These are phyloP conservation scores for Stichodactyla helianthus DNA, from an alignment of 64 coral and sea anemone genomes.

Conservation along the genomic window DNA sequence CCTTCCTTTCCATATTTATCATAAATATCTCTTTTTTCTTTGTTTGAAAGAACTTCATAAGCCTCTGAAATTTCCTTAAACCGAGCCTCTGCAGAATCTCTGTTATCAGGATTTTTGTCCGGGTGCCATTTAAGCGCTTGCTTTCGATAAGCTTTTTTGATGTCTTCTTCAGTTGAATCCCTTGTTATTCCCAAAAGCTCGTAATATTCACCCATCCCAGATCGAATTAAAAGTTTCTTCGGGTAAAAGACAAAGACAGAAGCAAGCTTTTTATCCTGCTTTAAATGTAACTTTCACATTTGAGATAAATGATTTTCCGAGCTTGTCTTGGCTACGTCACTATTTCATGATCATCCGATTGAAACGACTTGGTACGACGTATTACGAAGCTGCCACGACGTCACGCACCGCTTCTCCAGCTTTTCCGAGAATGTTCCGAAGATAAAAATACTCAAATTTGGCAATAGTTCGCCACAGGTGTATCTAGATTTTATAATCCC, in stretches of 20 bases:
- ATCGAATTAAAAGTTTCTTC: background rate
- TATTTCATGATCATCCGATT: background rate
- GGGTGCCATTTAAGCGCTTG: constrained; percentile 88
- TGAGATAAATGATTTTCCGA: background rate
- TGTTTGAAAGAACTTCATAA: constrained; percentile 90
- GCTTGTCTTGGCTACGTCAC: background rate
- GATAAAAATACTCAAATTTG: background rate
- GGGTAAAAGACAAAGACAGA: background rate
- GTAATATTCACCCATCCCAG: constrained; percentile 57
- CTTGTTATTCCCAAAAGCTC: constrained; percentile 58
- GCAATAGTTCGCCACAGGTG: background rate
- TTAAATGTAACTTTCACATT: background rate
- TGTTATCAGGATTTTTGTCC: constrained; percentile 84
- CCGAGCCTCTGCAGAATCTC: constrained; percentile 62
- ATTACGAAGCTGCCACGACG: background rate
- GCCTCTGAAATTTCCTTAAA: constrained; percentile 85
- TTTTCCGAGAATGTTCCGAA: background rate
- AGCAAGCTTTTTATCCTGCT: background rate
- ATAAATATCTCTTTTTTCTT: constrained; percentile 81
- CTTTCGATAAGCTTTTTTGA: constrained; percentile 80
- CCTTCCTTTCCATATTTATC: constrained; percentile 91
- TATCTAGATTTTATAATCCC: background rate
- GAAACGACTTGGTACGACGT: background rate
- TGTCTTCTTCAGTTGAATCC: constrained; percentile 62
- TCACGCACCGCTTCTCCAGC: background rate